These are phyloP conservation scores for Holothuria leucospilota DNA, from an alignment of 53 echinoderm and acorn worm species.

Conservation along the genomic window DNA sequence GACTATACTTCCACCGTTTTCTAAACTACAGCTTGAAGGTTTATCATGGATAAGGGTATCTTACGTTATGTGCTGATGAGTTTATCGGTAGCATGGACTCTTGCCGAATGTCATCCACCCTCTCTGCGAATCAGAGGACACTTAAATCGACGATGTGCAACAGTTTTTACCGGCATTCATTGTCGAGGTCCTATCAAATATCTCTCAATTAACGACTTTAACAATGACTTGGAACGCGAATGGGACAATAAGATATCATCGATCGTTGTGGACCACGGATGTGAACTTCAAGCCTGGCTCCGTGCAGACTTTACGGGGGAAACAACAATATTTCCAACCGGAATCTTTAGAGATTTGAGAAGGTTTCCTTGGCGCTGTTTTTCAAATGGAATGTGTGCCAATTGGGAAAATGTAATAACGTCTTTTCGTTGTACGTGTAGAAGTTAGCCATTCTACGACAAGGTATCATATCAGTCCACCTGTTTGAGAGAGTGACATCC, in stretches of 20 bases:
- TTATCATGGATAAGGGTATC: too few relatives aligned
- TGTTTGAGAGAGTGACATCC: too few relatives aligned
- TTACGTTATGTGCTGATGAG: too few relatives aligned
- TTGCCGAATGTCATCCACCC: background rate
- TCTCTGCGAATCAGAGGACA: background rate
- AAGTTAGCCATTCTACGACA: too few relatives aligned
- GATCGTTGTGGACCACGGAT: background rate
- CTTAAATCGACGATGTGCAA: background rate
- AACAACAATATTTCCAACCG: slow-evolving; percentile 7
- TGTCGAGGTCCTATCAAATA: background rate
- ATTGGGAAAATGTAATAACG: slow-evolving; percentile 12
- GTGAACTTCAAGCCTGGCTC: slow-evolving; percentile 12
- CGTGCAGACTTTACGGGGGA: background rate
- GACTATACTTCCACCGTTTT: too few relatives aligned
- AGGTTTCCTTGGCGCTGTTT: slow-evolving; percentile 30
- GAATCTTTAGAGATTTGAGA: slow-evolving; percentile 10
- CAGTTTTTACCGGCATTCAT: slow-evolving; percentile 1
- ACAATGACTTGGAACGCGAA: slow-evolving; percentile 1
- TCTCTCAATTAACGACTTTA: background rate
- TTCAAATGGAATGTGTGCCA: background rate
- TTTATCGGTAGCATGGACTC: background rate
- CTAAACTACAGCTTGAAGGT: too few relatives aligned
- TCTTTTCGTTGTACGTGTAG: background rate
- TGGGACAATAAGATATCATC: slow-evolving; percentile 16
- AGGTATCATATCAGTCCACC: too few relatives aligned